Evolutionary conservation across 2,797 vertebrate species (phyloP), one percentile per base, ranked within the genome.

Genomic region (Hipposideros larvatus): DNA sequence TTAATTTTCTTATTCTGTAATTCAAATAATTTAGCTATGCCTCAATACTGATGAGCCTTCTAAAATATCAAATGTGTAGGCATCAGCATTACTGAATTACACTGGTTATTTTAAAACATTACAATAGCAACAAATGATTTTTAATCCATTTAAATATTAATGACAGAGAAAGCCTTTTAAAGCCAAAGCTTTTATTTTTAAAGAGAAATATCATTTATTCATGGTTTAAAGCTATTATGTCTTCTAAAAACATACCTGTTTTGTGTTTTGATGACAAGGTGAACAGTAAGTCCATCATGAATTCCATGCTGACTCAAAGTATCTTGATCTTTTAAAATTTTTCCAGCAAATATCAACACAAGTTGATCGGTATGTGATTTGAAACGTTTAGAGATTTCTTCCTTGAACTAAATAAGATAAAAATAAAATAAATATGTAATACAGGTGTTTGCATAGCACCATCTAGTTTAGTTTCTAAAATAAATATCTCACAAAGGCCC

Each of bases 271-370:
- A 99, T 99, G 97, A 99, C 99, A 94, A 99, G 98, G 96, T 99
- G 99, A 98, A 99, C 99, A 86, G 99, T 99, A 94, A 99, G 98
- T 95, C 99, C 99, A 97, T 99, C 99, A 0, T 99, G 98, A 98
- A 99, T 99, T 90, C 99, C 99, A 94, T 99, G 99, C 71, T 99
- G 99, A 95, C 97, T 98, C 96, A 99, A 98, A 63, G 99, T 99
- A 97, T 99, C 99, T 97, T 98, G 98, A 97, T 99, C 99, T 98
- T 99, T 99, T 66, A 99, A 98, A 97, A 99, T 99, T 98, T 99
- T 99, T 97, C 99, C 99, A 97, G 99, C 99, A 98, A 99, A 99
- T 98, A 99, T 99, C 97, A 99, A 98, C 7, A 99, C 99, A 96
- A 99, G 99, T 66, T 99, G 99, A 88, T 99, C 99, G 59, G 97